Evolutionary conservation across 2,113 vertebrate species (phyloP), one percentile per base, ranked within the genome.

Genomic region (Scalopus aquaticus): DNA sequence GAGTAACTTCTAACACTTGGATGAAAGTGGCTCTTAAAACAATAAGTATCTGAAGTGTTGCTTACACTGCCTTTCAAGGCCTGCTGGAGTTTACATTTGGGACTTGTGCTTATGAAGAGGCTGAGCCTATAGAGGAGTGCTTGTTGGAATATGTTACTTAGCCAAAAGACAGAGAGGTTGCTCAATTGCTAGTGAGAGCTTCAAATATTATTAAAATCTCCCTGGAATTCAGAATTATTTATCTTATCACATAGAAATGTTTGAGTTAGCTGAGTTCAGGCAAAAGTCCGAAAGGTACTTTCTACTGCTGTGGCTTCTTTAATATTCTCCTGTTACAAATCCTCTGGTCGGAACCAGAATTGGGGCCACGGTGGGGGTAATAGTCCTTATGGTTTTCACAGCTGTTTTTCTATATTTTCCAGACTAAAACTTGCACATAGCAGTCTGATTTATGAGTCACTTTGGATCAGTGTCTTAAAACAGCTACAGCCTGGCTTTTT

Each of bases 381-480:
- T 62, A 91, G 94, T 72, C 96, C 76, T 95, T 98, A 98, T 97
- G 97, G 98, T 99, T 98, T 99, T 98, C 98, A 98, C 98, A 98
- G 98, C 98, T 98, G 98, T 98, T 98, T 98, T 98, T 98, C 98
- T 98, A 39, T 98, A 98, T 98, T 98, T 98, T 98, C 98, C 98
- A 98, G 98, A 99, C 98, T 98, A 98, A 98, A 98, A 98, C 98
- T 98, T 98, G 98, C 98, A 98, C 98, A 97, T 97, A 98, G 98
- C 98, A 98, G 98, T 98, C 98, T 99, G 99, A 99, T 99, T 99
- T 99, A 99, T 98, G 98, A 99, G 98, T 99, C 98, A 98, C 98
- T 99, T 98, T 99, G 98, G 98, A 98, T 99, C 99, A 98, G 97
- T 98, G 98, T 99, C 98, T 99, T 99, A 99, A 98, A 99, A 98